These are phyloP conservation scores for Nasonia longicornis DNA, from an alignment of 1,140 invertebrate genomes.

Conservation along the genomic window DNA sequence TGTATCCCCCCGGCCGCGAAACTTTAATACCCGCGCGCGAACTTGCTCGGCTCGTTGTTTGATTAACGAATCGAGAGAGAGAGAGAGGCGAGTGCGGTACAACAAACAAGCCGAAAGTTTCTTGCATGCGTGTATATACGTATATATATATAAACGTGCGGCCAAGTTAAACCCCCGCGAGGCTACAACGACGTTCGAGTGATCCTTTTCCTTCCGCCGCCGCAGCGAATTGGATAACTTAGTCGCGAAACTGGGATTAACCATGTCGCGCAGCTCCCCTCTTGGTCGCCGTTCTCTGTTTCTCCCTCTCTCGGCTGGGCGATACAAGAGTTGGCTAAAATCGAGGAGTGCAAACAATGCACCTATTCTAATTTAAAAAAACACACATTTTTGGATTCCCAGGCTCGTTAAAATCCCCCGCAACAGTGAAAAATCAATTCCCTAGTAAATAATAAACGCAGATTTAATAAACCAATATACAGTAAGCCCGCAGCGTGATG, in stretches of 20 bases:
- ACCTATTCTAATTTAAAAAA: too few species aligned
- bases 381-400: too few species aligned
- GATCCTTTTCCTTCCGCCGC: conserved; percentile 52
- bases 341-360: too few species aligned
- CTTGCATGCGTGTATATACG: background rate
- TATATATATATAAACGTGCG: conserved; percentile 22
- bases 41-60: conserved; percentile 32
- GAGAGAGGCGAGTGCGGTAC: background rate
- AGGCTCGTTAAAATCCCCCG: background rate
- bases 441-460: conserved; percentile 24
- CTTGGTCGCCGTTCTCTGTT: background rate
- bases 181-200: conserved; percentile 50
- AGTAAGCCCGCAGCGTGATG: conserved; percentile 13
- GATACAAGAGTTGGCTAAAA: too few species aligned
- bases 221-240: conserved; percentile 50
- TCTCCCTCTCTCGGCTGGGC: too few species aligned
- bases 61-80: conserved; percentile 37
- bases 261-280: conserved; percentile 38
- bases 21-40: conserved; percentile 27
- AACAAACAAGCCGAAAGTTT: conserved; percentile 50
- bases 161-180: conserved; percentile 51
- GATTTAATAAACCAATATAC: conserved; percentile 18
- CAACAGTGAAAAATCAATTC: conserved; percentile 6
- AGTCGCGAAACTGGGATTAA: conserved; percentile 56
- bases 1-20: background rate